Evolutionary conservation across 2,113 vertebrate genomes (phyloP), one percentile per base, ranked within the genome.

Genomic region (Cryptomyrus ogoouensis): DNA sequence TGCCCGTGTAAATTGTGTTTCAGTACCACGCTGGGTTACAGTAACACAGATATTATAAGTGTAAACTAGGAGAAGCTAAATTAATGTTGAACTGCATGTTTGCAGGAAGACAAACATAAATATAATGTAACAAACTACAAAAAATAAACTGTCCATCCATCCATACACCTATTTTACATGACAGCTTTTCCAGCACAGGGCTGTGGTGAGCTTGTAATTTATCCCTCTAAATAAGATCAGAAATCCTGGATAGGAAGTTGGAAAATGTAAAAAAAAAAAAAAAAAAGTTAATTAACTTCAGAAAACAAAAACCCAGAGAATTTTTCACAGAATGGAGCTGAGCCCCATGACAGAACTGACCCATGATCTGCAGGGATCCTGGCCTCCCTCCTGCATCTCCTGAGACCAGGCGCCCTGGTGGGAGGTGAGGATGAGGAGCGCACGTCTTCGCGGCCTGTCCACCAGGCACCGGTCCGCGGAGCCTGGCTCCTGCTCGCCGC

Each of bases 401-500:
- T 53, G 46, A 90, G 49, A 80, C 8, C 27, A 10, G 39, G 47
- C 17, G 27, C 13, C n/a, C 39, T 39, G 52, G 8, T 27, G 2
- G 39, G 6, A 0, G 5, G 10, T 44, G 24, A 70, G 49, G 86
- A 86, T 7, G 21, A 44, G 19, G 89, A 83, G 35, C 50, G 44
- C 46, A 46, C 5, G 39, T 15, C 50, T 42, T 19, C 50, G 17
- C 35, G 44, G 21, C 5, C 19, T 84, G 83, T 53, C 42, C 70
- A 15, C 89, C 56, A 19, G 88, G 91, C 91, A 84, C 93, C 92
- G 58, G 90, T 92, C 35, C 6, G 89, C 39, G 89, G 95, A 50
- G 90, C 94, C 90, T 93, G 96, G 1, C 0, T 95, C 90, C 93
- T 87, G 31, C 92, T 96, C 90, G 91, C 95, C 58, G 92, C 94